These are phyloP conservation scores for Pseudopodoces humilis DNA, from an alignment of 2,113 vertebrate species.

Conservation along the genomic window DNA sequence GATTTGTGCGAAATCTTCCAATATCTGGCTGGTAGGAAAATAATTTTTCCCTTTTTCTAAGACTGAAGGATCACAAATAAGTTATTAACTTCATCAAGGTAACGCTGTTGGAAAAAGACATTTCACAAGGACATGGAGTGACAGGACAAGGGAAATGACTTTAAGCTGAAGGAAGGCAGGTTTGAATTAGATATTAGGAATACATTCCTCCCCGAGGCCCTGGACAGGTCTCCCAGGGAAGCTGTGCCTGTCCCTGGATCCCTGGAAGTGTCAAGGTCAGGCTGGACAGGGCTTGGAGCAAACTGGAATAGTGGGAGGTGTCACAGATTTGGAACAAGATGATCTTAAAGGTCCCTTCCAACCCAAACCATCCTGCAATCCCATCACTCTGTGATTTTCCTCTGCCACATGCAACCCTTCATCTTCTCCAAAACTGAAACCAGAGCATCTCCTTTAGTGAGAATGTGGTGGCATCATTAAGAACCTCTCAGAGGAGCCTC, in stretches of 20 bases:
- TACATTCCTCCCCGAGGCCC: not conserved
- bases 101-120: not conserved
- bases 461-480: not conserved
- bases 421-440: not conserved
- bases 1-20: not conserved
- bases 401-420: not conserved
- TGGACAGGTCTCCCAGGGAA: not conserved
- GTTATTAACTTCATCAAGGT: not conserved
- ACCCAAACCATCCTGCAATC: not conserved
- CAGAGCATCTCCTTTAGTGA: not conserved
- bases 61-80: not conserved
- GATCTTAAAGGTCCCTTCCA: not conserved
- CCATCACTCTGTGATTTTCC: rapidly evolving
- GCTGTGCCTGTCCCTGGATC: not conserved
- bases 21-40: not conserved
- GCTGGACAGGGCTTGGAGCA: rapidly evolving
- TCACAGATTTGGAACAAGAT: not conserved
- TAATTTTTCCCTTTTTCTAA: not conserved
- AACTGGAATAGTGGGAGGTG: rapidly evolving
- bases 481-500: not conserved
- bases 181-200: not conserved
- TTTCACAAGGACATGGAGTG: not conserved
- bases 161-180: not conserved
- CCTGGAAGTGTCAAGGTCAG: not conserved
- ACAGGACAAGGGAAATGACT: not conserved